These are phyloP conservation scores for Cryptomyrus ogoouensis DNA, from an alignment of 2,113 vertebrate genomes.

Conservation along the genomic window DNA sequence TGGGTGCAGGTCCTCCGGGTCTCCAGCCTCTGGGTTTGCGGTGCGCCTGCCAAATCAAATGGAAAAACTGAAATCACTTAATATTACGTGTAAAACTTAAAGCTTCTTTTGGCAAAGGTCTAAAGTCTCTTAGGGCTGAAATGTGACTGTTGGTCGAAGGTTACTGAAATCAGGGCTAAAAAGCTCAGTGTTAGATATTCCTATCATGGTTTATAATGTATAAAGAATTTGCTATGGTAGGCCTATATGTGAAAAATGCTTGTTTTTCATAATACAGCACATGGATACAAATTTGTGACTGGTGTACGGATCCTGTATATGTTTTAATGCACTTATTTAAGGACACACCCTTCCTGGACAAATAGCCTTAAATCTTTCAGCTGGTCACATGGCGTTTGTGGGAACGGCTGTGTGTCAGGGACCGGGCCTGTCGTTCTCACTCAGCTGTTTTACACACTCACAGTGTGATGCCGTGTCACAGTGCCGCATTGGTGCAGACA, in stretches of 20 bases:
- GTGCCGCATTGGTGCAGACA: background rate
- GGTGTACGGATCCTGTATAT: background rate
- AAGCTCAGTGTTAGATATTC: background rate
- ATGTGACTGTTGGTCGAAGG: background rate
- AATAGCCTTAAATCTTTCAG: background rate
- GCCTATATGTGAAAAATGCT: background rate
- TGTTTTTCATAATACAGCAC: background rate
- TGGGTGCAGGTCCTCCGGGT: background rate
- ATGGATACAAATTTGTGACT: background rate
- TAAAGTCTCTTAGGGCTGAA: background rate
- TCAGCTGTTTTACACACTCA: background rate
- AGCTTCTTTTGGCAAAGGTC: background rate
- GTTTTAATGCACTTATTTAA: background rate
- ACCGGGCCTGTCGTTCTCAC: background rate
- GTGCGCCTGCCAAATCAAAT: background rate
- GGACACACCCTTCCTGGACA: background rate
- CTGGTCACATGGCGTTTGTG: background rate
- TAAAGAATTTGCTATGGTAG: background rate
- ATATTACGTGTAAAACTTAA: background rate
- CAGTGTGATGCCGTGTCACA: background rate
- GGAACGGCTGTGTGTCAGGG: background rate
- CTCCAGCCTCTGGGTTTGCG: background rate
- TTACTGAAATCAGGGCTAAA: background rate
- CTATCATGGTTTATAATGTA: background rate
- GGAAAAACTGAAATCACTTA: background rate